A percentile compares a stretch with the other conserved stretches of the same genome.
Evolutionary conservation across 2,888 invertebrate genomes (phyloP).

Genomic region (Altica lythri): DNA sequence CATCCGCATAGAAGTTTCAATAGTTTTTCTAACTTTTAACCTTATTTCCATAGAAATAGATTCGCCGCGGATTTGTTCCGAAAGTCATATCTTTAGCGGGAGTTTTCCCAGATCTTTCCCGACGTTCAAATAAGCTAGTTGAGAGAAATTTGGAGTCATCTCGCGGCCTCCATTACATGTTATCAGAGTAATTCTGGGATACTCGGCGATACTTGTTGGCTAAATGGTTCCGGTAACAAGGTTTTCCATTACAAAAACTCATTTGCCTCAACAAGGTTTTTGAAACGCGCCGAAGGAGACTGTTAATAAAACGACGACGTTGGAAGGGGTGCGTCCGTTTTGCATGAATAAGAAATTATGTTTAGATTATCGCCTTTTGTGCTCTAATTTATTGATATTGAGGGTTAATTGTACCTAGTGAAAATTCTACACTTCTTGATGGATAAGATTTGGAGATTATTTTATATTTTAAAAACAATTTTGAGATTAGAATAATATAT

Average conservation of each 20-base stretch:
- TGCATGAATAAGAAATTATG: conserved; percentile 24
- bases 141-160: conserved; percentile 54
- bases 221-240: conserved; percentile 52
- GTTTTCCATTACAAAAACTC: conserved; percentile 49
- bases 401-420: too few species aligned
- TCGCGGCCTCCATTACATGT: conserved; percentile 53
- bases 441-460: too few species aligned
- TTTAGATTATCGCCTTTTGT: conserved; percentile 12
- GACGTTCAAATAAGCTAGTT: conserved; percentile 48
- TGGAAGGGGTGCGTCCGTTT: conserved; percentile 18
- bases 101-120: conserved; percentile 26
- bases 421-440: too few species aligned
- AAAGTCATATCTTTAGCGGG: conserved; percentile 28
- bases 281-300: conserved; percentile 32
- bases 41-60: conserved; percentile 23
- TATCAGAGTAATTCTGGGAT: conserved; percentile 54
- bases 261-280: conserved; percentile 40
- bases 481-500: too few species aligned
- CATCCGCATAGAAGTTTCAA: conserved; percentile 1
- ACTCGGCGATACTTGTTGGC: conserved; percentile 51
- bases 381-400: not conserved
- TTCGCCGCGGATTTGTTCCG: conserved; percentile 18
- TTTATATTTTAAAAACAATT: too few species aligned
- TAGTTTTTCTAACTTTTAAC: conserved; percentile 21
- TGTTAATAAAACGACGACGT: conserved; percentile 34